Base-by-base conservation (phyloP, 37 sponge, comb jelly and placozoan genomes). In the Crambe crambe region DNA sequence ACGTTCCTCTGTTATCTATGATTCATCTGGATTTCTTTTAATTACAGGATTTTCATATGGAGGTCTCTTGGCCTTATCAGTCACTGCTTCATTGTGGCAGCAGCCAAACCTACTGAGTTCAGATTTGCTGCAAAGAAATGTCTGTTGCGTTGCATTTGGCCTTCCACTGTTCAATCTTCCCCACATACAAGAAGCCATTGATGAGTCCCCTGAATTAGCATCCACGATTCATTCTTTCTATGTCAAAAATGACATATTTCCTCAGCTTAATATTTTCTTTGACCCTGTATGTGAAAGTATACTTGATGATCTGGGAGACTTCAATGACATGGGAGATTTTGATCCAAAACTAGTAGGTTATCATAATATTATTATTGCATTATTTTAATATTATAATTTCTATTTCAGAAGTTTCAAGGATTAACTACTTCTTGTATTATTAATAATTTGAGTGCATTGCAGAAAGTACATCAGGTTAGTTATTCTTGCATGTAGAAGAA, bases 41-140 rank as follows among this genome's bases (percentile, higher is more conserved):
- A n/a, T n/a, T n/a, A n/a, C n/a, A n/a, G 75, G 75, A 23, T 74
- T 74, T 32, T 74, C 75, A 3, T 74, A 54, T 74, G 75, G 75
- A 12, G 75, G 75, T 54, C 47, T 57, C 20, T 31, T 74, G 15
- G 75, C 75, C 1, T 2, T 54, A 34, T 57, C 27, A 37, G 6
- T 72, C 12, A 43, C 56, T 22, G 73, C 73, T 26, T 22, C 27
- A 26, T 20, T 72, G 30, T 72, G 73, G 73, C 23, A 72, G 54
- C 27, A n/a, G 12, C 25, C 54, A 47, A 47, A 12, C 42, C 29
- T 32, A 8, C 36, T 74, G 40, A 74, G 59, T 34, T 54, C 75
- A 44, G 59, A 74, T 42, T 56, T 39, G 3, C 60, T 74, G 30
- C 5, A 18, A 30, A 31, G 56, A 31, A n/a, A 57, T 21, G 17